Percentiles rank a stretch among this genome's conserved stretches.
Conservation (phyloP, 2,888 invertebrate species). For the Flexamia atlantica region DNA sequence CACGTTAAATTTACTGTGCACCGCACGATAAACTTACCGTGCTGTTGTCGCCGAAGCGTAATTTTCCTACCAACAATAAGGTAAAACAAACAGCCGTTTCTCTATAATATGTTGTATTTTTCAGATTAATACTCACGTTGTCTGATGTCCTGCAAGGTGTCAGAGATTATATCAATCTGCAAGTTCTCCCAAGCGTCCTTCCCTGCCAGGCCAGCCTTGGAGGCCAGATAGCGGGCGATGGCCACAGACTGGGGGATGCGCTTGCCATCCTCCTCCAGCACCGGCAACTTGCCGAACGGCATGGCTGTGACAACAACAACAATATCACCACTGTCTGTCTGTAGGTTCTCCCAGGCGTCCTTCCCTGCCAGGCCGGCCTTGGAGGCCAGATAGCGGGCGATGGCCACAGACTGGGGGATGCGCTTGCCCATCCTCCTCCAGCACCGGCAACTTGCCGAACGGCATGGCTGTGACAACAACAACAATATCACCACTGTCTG, state of each 20-base stretch:
- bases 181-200: conserved; percentile 66
- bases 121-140: conserved; percentile 3
- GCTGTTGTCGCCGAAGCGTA: too few relatives aligned
- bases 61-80: too few relatives aligned
- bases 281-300: conserved; percentile 61
- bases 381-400: conserved; percentile 70
- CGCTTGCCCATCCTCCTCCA: conserved; percentile 70
- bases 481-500: neutral
- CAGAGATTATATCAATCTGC: conserved; percentile 33
- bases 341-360: conserved; percentile 66
- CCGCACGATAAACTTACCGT: too few relatives aligned
- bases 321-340: conserved; percentile 14
- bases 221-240: conserved; percentile 70
- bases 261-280: conserved; percentile 70
- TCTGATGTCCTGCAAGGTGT: conserved; percentile 14
- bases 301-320: conserved; percentile 64
- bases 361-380: conserved; percentile 66
- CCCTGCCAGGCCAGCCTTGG: conserved; percentile 67
- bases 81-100: too few relatives aligned
- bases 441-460: conserved; percentile 53
- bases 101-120: too few relatives aligned
- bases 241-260: conserved; percentile 70
- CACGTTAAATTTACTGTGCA: too few relatives aligned
- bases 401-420: conserved; percentile 70
- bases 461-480: conserved; percentile 58